Percentiles rank a stretch among this genome's conserved stretches.
Conservation (phyloP, 1,140 invertebrate species). For the Saccostrea glomerata region DNA sequence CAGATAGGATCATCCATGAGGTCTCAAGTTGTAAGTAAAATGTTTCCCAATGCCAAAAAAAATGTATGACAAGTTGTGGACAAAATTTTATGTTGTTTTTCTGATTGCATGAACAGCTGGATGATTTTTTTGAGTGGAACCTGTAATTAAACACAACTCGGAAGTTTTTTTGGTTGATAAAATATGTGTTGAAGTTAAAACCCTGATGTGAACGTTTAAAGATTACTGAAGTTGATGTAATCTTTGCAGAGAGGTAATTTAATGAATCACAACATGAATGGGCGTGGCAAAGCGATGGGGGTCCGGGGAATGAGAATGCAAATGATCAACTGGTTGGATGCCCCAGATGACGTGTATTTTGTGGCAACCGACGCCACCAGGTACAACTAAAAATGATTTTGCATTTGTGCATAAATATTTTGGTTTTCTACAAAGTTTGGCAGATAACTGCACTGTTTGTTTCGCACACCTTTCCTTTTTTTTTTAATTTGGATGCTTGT, state of each 20-base stretch:
- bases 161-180: not conserved
- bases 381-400: conserved; percentile 80
- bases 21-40: conserved; percentile 59
- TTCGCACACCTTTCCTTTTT: conserved; percentile 14
- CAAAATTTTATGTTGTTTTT: conserved; percentile 15
- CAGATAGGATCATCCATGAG: conserved; percentile 70
- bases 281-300: conserved; percentile 83
- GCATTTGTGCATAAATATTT: conserved; percentile 26
- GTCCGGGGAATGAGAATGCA: conserved; percentile 70
- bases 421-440: conserved; percentile 8
- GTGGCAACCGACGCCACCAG: conserved; percentile 92
- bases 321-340: conserved; percentile 95
- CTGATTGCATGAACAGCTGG: conserved; percentile 6
- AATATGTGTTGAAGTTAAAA: not conserved
- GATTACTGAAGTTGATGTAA: conserved; percentile 39
- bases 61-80: conserved; percentile 30
- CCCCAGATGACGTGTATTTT: conserved; percentile 97
- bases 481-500: conserved; percentile 17
- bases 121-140: conserved; percentile 34
- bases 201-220: conserved; percentile 30
- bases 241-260: conserved; percentile 71
- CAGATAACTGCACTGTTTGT: conserved; percentile 25
- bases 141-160: conserved; percentile 10
- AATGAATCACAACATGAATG: conserved; percentile 78
- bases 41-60: not conserved